Percentiles rank a stretch among this genome's conserved stretches.
phyloP scores from a whole-genome alignment of 2,888 invertebrate genomes.

The Trypoxylon attenuatum region DNA sequence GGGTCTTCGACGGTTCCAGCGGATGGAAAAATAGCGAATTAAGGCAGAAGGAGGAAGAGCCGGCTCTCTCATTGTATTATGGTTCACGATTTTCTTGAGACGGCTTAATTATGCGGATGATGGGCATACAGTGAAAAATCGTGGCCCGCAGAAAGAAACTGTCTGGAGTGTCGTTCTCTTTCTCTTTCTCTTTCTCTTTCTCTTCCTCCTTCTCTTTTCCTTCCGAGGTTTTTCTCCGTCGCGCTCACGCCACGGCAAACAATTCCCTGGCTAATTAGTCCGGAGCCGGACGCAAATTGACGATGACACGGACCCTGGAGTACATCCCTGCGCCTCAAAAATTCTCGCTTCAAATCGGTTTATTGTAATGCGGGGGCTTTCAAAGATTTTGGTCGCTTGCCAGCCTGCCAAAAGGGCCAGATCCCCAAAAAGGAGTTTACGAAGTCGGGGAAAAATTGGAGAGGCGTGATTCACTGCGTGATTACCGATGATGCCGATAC shows the following conservation, averaged over 20 bases:
- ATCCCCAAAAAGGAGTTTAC: conserved; percentile 7
- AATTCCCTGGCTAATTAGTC: conserved; percentile 34
- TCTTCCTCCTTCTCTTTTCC: too few relatives aligned
- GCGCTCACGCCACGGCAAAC: conserved; percentile 26
- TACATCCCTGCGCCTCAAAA: conserved; percentile 4
- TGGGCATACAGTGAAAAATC: conserved; percentile 32
- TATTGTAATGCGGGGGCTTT: conserved; percentile 7
- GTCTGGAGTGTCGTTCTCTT: too few relatives aligned
- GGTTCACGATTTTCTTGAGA: conserved; percentile 26
- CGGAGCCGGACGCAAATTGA: conserved; percentile 24
- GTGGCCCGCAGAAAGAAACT: conserved; percentile 23
- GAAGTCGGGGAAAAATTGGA: not conserved
- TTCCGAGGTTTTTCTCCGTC: too few relatives aligned
- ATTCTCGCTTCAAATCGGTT: conserved; percentile 17
- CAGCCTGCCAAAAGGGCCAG: conserved; percentile 15
- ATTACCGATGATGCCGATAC: conserved; percentile 30
- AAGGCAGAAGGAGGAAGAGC: not conserved
- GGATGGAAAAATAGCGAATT: not conserved
- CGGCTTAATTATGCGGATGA: conserved; percentile 41
- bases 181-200: too few relatives aligned
- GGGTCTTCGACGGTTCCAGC: not conserved
- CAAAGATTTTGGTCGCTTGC: conserved; percentile 36
- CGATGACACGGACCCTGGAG: conserved; percentile 26
- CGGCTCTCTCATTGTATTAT: conserved; percentile 23
- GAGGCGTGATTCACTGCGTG: not conserved